Evolutionary conservation across 2,113 vertebrate genomes (phyloP).

Genomic region (Mus spicilegus): DNA sequence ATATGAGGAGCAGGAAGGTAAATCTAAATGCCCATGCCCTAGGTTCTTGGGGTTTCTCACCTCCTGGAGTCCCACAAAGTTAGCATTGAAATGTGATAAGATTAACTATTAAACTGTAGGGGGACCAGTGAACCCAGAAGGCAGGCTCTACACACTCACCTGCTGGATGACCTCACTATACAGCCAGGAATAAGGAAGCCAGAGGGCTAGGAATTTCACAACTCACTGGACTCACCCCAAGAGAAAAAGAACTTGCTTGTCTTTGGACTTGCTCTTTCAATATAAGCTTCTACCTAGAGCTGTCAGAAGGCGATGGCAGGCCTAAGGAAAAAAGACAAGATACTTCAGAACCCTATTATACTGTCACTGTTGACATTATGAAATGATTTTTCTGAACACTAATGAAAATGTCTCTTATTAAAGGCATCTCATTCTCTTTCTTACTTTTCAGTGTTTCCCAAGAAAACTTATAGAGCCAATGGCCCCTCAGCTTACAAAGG

Average conservation of each 20-base stretch:
- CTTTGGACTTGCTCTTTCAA: not conserved
- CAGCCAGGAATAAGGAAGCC: not conserved
- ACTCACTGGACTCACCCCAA: not conserved
- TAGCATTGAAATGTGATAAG: not conserved
- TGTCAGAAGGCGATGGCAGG: not conserved
- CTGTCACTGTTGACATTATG: not conserved
- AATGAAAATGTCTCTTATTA: constrained; percentile 78
- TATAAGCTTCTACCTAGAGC: not conserved
- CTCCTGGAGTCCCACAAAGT: not conserved
- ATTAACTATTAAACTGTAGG: not conserved
- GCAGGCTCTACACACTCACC: not conserved
- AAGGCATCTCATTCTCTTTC: constrained; percentile 62
- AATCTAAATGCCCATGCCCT: not conserved
- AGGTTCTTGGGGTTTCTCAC: not conserved
- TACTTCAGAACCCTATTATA: not conserved
- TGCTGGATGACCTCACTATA: not conserved
- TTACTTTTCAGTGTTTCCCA: not conserved
- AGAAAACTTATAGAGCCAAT: not conserved
- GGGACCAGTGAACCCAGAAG: not conserved
- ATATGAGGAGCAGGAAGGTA: not conserved
- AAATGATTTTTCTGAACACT: constrained; percentile 64
- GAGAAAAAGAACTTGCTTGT: not conserved
- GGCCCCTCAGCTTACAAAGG: not conserved
- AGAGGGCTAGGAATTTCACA: not conserved
- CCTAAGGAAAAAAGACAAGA: not conserved